Evolutionary conservation across 2,888 invertebrate species (phyloP), one percentile per base, ranked within the genome.

Genomic region (Leucophenga maculata): DNA sequence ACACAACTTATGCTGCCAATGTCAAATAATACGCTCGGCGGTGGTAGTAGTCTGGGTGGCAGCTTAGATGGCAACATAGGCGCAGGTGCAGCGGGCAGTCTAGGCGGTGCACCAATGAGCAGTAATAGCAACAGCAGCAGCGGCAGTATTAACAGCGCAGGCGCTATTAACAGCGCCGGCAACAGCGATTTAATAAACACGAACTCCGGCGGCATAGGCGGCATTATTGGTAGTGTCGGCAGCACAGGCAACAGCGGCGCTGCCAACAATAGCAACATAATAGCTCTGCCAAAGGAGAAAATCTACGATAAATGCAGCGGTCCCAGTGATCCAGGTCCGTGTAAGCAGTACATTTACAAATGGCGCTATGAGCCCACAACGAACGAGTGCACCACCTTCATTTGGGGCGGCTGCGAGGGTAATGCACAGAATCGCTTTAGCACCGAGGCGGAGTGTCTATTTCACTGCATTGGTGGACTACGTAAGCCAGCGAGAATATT

Each of bases 351-450:
- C 80, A 89, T 92, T 50, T 91, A 92, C 85, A 93, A 93, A 87
- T 93, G 93, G 93, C 91, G 91, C 20, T 93, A 90, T 86, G 91
- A 92, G 80, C 89, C 90, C 26, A 89, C 91, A 11, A 89, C 89
- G 70, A 90, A 90, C 73, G 89, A 90, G 55, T 93, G 93, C 85
- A 89, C 89, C 70, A 91, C 90, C 74, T 93, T 93, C 80, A 89
- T 91, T 18, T 93, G 93, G 90, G 93, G 93, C 64, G 93, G 93
- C 65, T 93, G 93, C 79, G 90, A 91, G 55, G 93, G 93, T 18
- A 93, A 93, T 83, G 89, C 90, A 16, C 91, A 91, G 75, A 93
- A 93, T 85, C 89, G 93, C 72, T 93, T 93, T 85, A 91, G 92
- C 80, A 91, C 91, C 18, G 92, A 93, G 85, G 89, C 90, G 32